Conservation (phyloP, 1,140 invertebrate genomes). For the Drosophila ananassae region DNA sequence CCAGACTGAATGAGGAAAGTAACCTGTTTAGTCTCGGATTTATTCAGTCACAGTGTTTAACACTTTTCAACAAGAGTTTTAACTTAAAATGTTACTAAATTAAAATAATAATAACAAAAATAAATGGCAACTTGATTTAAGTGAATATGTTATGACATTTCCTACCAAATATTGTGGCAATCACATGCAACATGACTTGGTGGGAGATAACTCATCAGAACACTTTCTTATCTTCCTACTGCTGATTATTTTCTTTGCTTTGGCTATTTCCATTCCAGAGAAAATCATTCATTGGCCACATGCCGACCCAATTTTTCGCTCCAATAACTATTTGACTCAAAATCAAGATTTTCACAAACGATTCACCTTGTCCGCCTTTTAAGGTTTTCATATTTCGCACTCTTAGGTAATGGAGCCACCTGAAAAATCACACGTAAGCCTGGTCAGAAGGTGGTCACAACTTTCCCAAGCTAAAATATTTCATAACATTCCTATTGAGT, state of each 20-base stretch:
- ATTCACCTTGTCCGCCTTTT: conserved; percentile 33
- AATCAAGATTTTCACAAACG: conserved; percentile 30
- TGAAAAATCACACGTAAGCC: conserved; percentile 34
- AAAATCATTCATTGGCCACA: conserved; percentile 33
- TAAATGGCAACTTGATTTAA: too few relatives aligned
- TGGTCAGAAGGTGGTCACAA: conserved; percentile 8
- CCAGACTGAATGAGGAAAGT: neutral
- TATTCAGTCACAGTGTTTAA: neutral
- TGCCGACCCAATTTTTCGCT: conserved; percentile 36
- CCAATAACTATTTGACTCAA: conserved; percentile 7
- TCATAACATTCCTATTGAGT: conserved; percentile 29
- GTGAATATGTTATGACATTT: neutral
- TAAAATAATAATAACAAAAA: too few relatives aligned
- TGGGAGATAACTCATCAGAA: conserved; percentile 21
- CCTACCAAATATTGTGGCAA: neutral
- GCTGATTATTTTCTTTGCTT: conserved; percentile 13
- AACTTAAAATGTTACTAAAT: neutral
- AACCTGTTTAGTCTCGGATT: neutral
- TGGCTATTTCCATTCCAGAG: conserved; percentile 5
- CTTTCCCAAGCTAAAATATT: conserved; percentile 35
- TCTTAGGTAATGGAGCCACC: conserved; percentile 22
- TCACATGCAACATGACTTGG: conserved; percentile 1
- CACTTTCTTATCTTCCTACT: conserved; percentile 16
- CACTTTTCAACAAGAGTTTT: neutral
- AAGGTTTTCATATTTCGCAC: conserved; percentile 42